Evolutionary conservation across 2,113 vertebrate species (phyloP), one percentile per base, ranked within the genome.

Genomic region (Clarias magur): DNA sequence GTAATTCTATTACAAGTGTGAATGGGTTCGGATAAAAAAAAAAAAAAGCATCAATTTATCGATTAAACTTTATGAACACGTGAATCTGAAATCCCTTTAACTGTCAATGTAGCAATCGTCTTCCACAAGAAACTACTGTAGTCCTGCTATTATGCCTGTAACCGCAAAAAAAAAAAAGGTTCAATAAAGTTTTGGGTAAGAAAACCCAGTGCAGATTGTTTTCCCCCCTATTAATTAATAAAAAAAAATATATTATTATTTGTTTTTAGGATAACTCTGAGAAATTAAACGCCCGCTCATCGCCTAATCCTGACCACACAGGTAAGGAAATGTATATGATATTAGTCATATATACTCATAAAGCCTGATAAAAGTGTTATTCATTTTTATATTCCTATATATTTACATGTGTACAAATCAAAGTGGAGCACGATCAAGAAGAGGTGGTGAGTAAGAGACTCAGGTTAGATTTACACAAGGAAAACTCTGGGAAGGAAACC

Each of bases 241-340:
- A 1, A 1, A 34, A 34, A 34, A 34, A 34, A 34, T 34, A 34
- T 34, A 53, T 27, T 79, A 2, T 34, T 38, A 38, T 34, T 5
- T 9, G 82, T 27, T 82, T 81, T 25, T 73, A 86, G 85, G 80
- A 67, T 34, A 54, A 65, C 27, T 57, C 73, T 59, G 57, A 87
- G n/a, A 16, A 80, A 53, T 30, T 53, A 17, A 75, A 87, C 60
- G 27, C 21, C 73, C 27, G 63, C 48, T 81, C 56, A 34, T 70
- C 48, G 0, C 34, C 70, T 68, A 48, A 85, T 78, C 21, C 83
- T 42, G 59, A 30, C 23, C 60, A 86, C 17, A 80, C 63, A 57
- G 89, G 89, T 89, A 68, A 15, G 89, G 89, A 88, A 68, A 15
- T 84, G 16, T 2, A 5, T 6, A n/a, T 42, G 16, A 38, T 38